Evolutionary conservation across 2,888 invertebrate species (phyloP), one percentile per base, ranked within the genome.

Genomic region (Diploptera punctata): DNA sequence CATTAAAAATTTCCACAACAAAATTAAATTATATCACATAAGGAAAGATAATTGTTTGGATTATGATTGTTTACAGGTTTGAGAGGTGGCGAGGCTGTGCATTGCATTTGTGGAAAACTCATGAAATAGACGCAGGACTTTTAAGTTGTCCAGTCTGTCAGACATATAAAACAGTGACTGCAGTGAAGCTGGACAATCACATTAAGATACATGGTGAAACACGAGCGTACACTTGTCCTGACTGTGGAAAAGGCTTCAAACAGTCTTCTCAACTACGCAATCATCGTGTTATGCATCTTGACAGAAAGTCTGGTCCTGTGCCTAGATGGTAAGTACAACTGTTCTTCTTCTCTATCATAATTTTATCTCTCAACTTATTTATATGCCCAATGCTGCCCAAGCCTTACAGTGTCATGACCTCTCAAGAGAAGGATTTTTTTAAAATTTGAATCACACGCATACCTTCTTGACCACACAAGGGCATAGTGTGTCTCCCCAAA

Each of bases 61-160:
- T n/a, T n/a, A n/a, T n/a, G n/a, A n/a, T 7, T 33, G 7, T 5
- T 29, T 44, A 68, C 43, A 61, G 65, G 16, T 78, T 77, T 74
- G 68, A 68, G 2, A 44, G 67, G 71, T 93, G 93, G 93, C 84
- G 88, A 21, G 83, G 86, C 4, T 89, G 91, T 77, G 87, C 89
- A 7, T 82, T 86, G 75, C 93, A 93, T 81, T 82, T 93, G 77
- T 92, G 91, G 90, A 88, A 88, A 49, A 26, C 16, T 3, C 75
- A 75, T 67, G 76, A 79, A 38, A 77, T 83, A 33, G 75, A 76
- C 24, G 67, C 62, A 18, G 76, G 69, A 33, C 67, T 76, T 29
- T 54, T 76, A 16, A 67, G 38, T 47, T 75, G 76, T 70, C 68
- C 73, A n/a, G 67, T 73, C 4, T 74, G 74, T 62, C 49, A 60